Conservation (phyloP, 2,797 vertebrate species). For the Falco rusticolus region DNA sequence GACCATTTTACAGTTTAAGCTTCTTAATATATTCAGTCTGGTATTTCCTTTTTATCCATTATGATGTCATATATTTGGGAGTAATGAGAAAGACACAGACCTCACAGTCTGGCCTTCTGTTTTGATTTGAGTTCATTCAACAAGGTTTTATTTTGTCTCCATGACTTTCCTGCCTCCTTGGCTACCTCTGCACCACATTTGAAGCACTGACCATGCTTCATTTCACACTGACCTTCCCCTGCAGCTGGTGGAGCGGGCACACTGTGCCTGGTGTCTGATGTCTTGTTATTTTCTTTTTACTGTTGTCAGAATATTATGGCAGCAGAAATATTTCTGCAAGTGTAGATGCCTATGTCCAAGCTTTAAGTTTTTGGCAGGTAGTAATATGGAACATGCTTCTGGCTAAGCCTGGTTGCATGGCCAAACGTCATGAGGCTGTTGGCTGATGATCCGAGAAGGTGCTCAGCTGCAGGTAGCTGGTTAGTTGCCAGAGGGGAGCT, state of each 20-base stretch:
- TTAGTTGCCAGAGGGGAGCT: not conserved
- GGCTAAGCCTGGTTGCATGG: not conserved
- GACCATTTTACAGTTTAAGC: not conserved
- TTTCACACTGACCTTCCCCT: not conserved
- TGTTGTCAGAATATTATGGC: conserved; percentile 12
- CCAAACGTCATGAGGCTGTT: not conserved
- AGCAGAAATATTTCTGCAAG: not conserved
- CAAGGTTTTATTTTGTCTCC: not conserved
- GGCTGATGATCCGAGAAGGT: not conserved
- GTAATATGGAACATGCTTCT: not conserved
- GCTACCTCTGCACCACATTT: rapidly evolving
- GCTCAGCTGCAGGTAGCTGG: not conserved
- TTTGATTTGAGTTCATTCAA: not conserved
- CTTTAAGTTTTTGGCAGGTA: not conserved
- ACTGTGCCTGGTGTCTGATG: not conserved
- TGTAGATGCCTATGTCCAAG: not conserved
- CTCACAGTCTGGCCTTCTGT: not conserved
- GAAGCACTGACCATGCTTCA: not conserved
- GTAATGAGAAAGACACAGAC: not conserved
- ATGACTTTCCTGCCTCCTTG: not conserved
- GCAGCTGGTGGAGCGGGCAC: not conserved
- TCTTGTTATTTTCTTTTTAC: not conserved
- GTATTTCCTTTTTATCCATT: conserved; percentile 1
- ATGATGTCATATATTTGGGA: not conserved
- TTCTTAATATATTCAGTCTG: not conserved